Evolutionary conservation across 2,888 invertebrate species (phyloP).

Genomic region (Melitaea athalia): DNA sequence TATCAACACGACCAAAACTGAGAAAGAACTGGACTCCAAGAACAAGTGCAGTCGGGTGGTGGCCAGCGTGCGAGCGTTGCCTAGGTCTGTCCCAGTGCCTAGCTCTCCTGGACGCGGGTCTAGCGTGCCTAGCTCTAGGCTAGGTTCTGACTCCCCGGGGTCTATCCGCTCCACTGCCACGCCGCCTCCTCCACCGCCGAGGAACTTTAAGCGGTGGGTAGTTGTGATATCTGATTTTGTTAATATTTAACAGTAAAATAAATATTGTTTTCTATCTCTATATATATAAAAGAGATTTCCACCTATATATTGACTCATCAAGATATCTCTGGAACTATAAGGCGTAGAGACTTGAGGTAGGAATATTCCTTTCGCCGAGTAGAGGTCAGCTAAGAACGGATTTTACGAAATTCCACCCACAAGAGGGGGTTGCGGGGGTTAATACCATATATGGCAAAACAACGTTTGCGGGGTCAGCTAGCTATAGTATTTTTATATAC

Average conservation of each 20-base stretch:
- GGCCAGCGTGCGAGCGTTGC: conserved; percentile 11
- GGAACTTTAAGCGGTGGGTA: conserved; percentile 29
- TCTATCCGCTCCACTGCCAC: conserved; percentile 23
- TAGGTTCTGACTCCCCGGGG: conserved; percentile 8
- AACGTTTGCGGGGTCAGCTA: too few species aligned
- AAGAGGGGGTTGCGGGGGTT: too few species aligned
- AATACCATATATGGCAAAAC: too few species aligned
- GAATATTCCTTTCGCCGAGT: too few species aligned
- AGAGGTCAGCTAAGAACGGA: too few species aligned
- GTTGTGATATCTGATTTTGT: not conserved
- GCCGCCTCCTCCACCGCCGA: conserved; percentile 40
- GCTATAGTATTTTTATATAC: too few species aligned
- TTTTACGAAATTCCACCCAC: too few species aligned
- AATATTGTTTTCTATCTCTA: not conserved
- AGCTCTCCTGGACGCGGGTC: conserved; percentile 13
- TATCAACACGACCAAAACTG: conserved; percentile 24
- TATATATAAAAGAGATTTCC: too few species aligned
- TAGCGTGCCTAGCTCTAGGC: not conserved
- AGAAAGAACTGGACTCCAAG: not conserved
- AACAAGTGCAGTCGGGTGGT: conserved; percentile 10
- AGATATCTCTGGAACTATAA: too few species aligned
- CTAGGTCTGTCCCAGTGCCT: conserved; percentile 6
- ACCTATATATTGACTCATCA: too few species aligned
- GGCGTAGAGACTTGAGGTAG: too few species aligned
- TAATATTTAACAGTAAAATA: not conserved